These are phyloP conservation scores for Dendrolimus kikuchii DNA, from an alignment of 1,140 invertebrate species.

Conservation along the genomic window DNA sequence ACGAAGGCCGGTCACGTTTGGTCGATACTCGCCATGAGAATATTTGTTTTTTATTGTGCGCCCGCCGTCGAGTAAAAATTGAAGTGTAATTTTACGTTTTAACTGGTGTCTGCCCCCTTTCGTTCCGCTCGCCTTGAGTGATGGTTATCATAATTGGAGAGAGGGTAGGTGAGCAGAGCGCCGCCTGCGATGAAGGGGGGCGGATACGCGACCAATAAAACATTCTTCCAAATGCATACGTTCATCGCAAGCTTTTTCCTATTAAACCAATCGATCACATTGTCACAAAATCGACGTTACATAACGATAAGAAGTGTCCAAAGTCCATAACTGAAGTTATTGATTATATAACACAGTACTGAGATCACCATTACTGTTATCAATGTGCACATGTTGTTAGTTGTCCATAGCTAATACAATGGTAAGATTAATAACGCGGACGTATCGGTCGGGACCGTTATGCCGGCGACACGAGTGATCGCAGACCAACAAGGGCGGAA, in stretches of 20 bases:
- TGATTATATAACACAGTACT: conserved; percentile 42
- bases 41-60: conserved; percentile 70
- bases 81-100: conserved; percentile 69
- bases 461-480: conserved; percentile 51
- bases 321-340: conserved; percentile 52
- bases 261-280: conserved; percentile 11
- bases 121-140: conserved; percentile 68
- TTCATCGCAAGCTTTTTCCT: conserved; percentile 8
- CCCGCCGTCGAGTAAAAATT: conserved; percentile 63
- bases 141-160: conserved; percentile 69
- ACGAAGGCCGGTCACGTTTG: conserved; percentile 69
- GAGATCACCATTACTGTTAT: conserved; percentile 58
- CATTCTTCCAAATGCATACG: conserved; percentile 14
- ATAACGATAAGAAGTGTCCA: conserved; percentile 41
- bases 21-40: conserved; percentile 68
- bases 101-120: conserved; percentile 67
- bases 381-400: conserved; percentile 54
- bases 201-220: conserved; percentile 32
- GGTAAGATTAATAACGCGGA: conserved; percentile 65
- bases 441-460: conserved; percentile 50
- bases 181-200: conserved; percentile 38
- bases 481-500: conserved; percentile 59
- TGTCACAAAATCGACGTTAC: not conserved
- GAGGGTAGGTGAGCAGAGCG: conserved; percentile 53
- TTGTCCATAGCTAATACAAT: conserved; percentile 55